A percentile compares a stretch with the other conserved stretches of the same genome.
Conservation (phyloP, 1,140 invertebrate species). For the Anoplophora glabripennis region DNA sequence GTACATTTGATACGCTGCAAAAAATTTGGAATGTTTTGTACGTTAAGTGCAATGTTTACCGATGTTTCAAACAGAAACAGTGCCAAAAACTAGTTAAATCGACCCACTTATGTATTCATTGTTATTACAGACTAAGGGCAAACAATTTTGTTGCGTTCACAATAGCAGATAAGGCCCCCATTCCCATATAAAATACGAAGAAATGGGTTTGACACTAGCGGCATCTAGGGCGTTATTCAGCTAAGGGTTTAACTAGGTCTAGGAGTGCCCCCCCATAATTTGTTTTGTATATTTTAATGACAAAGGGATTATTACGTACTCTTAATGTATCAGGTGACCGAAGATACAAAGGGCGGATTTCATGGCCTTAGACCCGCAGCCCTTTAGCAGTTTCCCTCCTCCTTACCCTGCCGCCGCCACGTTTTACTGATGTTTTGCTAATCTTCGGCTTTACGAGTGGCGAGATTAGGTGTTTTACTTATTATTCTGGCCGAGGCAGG, state of each 20-base stretch:
- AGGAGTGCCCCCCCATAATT: slow-evolving; percentile 8
- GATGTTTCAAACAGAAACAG: no score
- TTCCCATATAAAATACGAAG: neutral
- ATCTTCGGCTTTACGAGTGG: slow-evolving; percentile 14
- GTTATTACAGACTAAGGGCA: neutral
- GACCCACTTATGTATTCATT: no score
- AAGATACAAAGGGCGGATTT: slow-evolving; percentile 16
- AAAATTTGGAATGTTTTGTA: no score
- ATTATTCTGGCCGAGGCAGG: slow-evolving; percentile 14
- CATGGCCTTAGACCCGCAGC: slow-evolving; percentile 8
- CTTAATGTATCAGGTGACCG: slow-evolving; percentile 14
- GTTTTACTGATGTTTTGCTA: slow-evolving; percentile 15
- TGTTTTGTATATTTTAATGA: slow-evolving; percentile 18
- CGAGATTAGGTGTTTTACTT: slow-evolving; percentile 19
- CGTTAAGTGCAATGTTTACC: no score
- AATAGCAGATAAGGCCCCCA: neutral
- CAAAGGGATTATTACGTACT: slow-evolving; percentile 16
- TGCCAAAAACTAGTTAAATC: no score
- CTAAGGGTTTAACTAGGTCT: neutral
- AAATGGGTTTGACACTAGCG: slow-evolving; percentile 1
- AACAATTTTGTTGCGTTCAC: neutral
- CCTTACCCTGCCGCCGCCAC: neutral
- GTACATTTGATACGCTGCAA: no score
- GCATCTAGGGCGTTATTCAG: slow-evolving; percentile 1
- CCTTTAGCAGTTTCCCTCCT: slow-evolving; percentile 1